Evolutionary conservation across 2,888 invertebrate genomes (phyloP), one percentile per base, ranked within the genome.

Genomic region (Tolmerus cingulatus): DNA sequence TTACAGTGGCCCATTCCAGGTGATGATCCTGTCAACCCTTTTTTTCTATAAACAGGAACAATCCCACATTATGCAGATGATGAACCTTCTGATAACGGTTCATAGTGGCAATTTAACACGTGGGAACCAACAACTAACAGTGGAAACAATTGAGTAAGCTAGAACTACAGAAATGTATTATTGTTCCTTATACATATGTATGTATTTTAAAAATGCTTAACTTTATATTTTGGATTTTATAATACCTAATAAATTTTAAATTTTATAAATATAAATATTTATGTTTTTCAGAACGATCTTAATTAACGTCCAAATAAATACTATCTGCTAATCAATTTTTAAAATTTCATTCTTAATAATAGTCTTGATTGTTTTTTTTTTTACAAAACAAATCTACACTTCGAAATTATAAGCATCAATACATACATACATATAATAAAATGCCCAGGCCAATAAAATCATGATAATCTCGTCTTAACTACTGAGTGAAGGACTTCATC

Each of bases 11-110:
- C 27, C 37, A n/a, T 46, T 23, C 46, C 78, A 46, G 40, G 37
- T 78, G 78, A 78, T 78, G 78, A 78, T 43, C 37, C 46, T 78
- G 46, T 78, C 46, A 78, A 78, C 78, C 78, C 78, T 78, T 78
- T 76, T 76, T 74, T 46, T 46, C 23, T 8, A 46, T 37, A 27
- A 78, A 78, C 19, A 23, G 19, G 78, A 78, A 78, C 37, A 43
- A 78, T 78, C 19, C 78, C 27, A 19, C 12, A 78, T 78, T 78
- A 78, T 78, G 78, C 78, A 78, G 78, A 78, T 78, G 78, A 78
- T 78, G 78, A 78, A 78, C 78, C 23, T 40, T 46, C 40, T 23
- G 78, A 78, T 78, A 78, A 78, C 78, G 78, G 78, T 78, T 78
- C 19, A 78, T 78, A 23, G 27, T 23, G 78, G 78, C 78, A 78